Conservation (phyloP, 2,113 vertebrate genomes). For the Penelope pileata region DNA sequence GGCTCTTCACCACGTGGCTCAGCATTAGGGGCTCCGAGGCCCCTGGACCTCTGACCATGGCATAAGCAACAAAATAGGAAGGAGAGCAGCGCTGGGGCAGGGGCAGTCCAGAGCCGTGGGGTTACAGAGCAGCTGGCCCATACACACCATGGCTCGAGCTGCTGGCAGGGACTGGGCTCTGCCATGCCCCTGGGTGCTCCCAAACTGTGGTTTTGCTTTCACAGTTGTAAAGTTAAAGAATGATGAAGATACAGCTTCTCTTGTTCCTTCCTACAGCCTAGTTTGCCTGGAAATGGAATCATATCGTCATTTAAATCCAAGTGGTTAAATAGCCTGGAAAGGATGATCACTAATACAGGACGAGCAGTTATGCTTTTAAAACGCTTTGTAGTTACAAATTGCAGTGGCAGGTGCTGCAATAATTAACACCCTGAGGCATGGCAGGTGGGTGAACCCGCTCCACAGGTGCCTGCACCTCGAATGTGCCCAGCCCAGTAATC, state of each 20-base stretch:
- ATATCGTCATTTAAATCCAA: neutral
- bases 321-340: neutral
- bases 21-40: neutral
- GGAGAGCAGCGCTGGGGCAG: neutral
- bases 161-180: neutral
- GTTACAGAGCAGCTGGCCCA: neutral
- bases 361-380: neutral
- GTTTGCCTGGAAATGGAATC: neutral
- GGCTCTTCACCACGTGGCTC: accelerated
- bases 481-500: neutral
- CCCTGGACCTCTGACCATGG: no score
- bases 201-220: neutral
- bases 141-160: neutral
- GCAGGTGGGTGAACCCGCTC: neutral
- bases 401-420: neutral
- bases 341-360: neutral
- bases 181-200: neutral
- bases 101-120: neutral
- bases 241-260: neutral
- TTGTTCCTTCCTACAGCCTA: neutral
- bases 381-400: neutral
- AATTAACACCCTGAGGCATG: neutral
- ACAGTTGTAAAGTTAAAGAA: neutral
- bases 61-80: neutral
- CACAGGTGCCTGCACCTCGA: no score